Percentiles rank a stretch among this genome's conserved stretches.
These are phyloP conservation scores for Tigriopus californicus DNA, from an alignment of 2,888 invertebrate genomes.

Conservation along the genomic window DNA sequence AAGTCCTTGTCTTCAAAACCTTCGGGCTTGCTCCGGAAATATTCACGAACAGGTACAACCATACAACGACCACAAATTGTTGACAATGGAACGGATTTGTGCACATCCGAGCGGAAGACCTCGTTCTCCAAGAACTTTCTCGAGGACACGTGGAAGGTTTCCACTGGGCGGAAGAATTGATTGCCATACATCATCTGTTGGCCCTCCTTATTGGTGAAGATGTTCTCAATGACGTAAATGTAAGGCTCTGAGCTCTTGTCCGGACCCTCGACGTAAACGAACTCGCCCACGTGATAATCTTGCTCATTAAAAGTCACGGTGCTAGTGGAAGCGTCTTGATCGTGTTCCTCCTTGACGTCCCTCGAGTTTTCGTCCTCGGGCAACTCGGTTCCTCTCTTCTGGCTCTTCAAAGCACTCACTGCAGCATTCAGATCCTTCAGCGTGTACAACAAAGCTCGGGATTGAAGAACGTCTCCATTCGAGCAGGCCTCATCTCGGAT, in stretches of 20 bases:
- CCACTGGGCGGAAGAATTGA: conserved; percentile 73
- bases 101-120: conserved; percentile 82
- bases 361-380: conserved; percentile 41
- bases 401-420: conserved; percentile 52
- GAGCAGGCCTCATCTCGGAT: conserved; percentile 25
- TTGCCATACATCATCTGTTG: conserved; percentile 79
- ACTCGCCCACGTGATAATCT: conserved; percentile 64
- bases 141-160: conserved; percentile 86
- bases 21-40: conserved; percentile 71
- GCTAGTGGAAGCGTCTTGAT: conserved; percentile 24
- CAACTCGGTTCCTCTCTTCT: conserved; percentile 54
- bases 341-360: conserved; percentile 18
- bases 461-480: conserved; percentile 42
- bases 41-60: conserved; percentile 85
- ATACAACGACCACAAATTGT: conserved; percentile 72
- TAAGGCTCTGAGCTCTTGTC: conserved; percentile 40
- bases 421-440: conserved; percentile 51
- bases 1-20: conserved; percentile 78
- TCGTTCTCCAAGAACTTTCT: conserved; percentile 90
- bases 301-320: conserved; percentile 54
- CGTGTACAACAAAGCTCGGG: conserved; percentile 67
- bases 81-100: conserved; percentile 60
- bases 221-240: conserved; percentile 67
- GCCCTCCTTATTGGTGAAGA: conserved; percentile 65
- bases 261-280: conserved; percentile 53